Evolutionary conservation across 2,113 vertebrate species (phyloP).

Genomic region (Corvus hawaiiensis): DNA sequence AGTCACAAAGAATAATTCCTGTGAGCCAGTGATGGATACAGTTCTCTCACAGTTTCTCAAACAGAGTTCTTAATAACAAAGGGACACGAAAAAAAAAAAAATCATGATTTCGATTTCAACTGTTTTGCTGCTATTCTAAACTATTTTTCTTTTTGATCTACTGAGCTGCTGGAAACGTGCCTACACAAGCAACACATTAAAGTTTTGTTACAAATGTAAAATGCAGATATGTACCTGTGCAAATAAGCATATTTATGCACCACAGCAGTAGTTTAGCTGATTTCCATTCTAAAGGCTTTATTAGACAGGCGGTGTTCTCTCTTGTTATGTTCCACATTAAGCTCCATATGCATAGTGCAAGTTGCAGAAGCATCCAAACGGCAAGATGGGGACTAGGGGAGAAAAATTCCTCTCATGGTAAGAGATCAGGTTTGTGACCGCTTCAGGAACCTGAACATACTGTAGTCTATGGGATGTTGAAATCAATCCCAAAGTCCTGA

Average conservation of each 20-base stretch:
- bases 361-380: neutral
- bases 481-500: too few relatives aligned
- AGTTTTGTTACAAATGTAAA: neutral
- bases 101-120: neutral
- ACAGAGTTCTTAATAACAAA: neutral
- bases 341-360: neutral
- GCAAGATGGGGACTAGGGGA: neutral
- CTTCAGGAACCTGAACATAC: neutral
- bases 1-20: neutral
- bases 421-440: neutral
- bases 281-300: neutral
- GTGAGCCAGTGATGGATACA: neutral
- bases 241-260: neutral
- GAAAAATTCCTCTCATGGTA: fast-evolving
- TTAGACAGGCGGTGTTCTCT: neutral
- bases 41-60: neutral
- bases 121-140: neutral
- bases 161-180: neutral
- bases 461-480: neutral
- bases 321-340: neutral
- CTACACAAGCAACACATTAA: neutral
- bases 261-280: neutral
- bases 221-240: neutral
- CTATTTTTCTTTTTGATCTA: neutral
- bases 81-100: neutral